Base-by-base conservation (phyloP, 2,888 invertebrate genomes). In the Beris morrisii region DNA sequence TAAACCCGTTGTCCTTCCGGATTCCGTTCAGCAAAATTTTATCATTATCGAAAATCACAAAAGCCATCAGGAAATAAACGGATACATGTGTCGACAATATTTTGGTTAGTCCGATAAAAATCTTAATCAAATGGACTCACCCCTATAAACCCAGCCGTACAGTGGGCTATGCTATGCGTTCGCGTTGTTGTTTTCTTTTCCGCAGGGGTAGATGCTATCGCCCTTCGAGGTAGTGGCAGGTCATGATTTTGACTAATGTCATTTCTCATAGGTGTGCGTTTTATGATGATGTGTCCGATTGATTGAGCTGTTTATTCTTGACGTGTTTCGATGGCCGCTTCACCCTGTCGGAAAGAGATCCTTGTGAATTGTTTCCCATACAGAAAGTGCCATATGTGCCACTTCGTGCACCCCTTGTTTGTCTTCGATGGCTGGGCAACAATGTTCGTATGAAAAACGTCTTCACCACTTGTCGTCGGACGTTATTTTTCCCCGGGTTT, bases 51-150 rank as follows among this genome's bases (percentile, higher is more conserved):
- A 44, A 61, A 61, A 61, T 61, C 52, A 65, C 48, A 65, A 65
- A 65, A 30, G 65, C 56, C 32, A 56, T 56, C 56, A 45, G 44
- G 64, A 79, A 79, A 77, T 80, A 79, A 79, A 80, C 80, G 79
- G 78, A 79, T 79, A 79, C 79, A 79, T 79, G 80, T 79, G 79
- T 76, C 79, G 75, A 77, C 80, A 79, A 80, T 79, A 80, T 79
- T 79, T 79, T 77, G 78, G 77, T 78, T 78, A 76, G 75, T 75
- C 73, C 74, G 79, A 79, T 79, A 80, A 80, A 76, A 73, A 80
- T 79, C 71, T 65, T 65, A 65, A 65, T 65, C 65, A 65, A 57
- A 32, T 13, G 55, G 30, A 54, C 45, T 64, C 64, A 54, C 64
- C 61, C 61, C 50, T 61, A 50, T 52, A 28, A n/a, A 44, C 4